phyloP scores from a whole-genome alignment of 2,888 invertebrate genomes.

The Aquatica leii region DNA sequence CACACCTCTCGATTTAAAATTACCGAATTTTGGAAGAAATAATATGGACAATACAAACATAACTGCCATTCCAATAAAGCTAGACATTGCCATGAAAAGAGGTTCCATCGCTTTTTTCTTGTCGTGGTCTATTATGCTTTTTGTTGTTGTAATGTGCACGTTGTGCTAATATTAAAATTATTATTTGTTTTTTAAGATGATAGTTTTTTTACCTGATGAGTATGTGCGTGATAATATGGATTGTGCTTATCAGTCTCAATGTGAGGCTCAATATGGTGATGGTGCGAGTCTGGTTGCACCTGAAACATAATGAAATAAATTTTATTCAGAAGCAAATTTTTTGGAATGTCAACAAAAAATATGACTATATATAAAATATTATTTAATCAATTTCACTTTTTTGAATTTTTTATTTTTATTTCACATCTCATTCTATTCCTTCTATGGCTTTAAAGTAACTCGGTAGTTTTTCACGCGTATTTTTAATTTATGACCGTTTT shows the following conservation, averaged over 20 bases:
- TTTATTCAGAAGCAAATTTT: no score
- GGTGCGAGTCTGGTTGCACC: background rate
- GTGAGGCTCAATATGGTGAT: no score
- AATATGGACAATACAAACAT: slow-evolving; percentile 64
- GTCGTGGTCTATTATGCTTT: slow-evolving; percentile 45
- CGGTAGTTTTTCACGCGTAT: no score
- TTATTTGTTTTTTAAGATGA: background rate
- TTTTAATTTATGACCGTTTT: no score
- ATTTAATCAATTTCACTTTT: no score
- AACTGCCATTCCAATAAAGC: slow-evolving; percentile 66
- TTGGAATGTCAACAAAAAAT: no score
- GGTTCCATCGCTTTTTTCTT: slow-evolving; percentile 62
- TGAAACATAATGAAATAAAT: background rate
- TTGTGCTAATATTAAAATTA: slow-evolving; percentile 52
- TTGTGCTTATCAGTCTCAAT: slow-evolving; percentile 12
- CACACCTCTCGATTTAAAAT: slow-evolving; percentile 48
- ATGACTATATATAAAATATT: no score
- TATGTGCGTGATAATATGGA: slow-evolving; percentile 52
- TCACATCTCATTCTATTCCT: no score
- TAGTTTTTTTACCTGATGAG: slow-evolving; percentile 50
- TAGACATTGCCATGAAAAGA: slow-evolving; percentile 66
- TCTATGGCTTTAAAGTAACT: no score
- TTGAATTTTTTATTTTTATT: no score
- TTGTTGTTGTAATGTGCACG: slow-evolving; percentile 52
- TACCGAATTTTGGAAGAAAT: slow-evolving; percentile 62